Base-by-base conservation (phyloP, 2,888 invertebrate species). In the Chromoteleia sp. region DNA sequence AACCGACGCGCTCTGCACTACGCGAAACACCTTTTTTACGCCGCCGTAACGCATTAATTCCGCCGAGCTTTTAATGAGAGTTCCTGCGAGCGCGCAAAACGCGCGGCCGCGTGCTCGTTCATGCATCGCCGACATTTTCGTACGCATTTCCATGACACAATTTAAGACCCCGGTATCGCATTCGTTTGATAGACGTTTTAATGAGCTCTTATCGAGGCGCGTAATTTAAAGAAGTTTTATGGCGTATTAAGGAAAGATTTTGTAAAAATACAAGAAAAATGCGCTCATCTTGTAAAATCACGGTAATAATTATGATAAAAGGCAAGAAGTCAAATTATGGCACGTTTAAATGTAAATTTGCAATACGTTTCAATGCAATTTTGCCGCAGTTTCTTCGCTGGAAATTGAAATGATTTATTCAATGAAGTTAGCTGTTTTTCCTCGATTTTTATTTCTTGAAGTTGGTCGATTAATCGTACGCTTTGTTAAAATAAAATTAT, bases 1-100 rank as follows among this genome's bases (percentile, higher is more conserved):
- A 61, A 59, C 67, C 30, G 30, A 58, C 73, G 39, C 48, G 33
- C 33, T n/a, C 14, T 29, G 39, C 54, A 59, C 52, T 56, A 48
- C 52, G 45, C 45, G 36, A 70, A 54, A 58, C 50, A 14, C 65
- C 25, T 65, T 71, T 61, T 77, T 77, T 76, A 70, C 56, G 61
- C 54, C 15, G 56, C 41, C 14, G 39, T 48, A 56, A 65, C 43
- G 41, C 70, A 71, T 78, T 78, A 50, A 70, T 77, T 77, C 33
- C 41, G 30, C 25, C 30, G 50, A 63, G 50, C 65, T 56, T 71
- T 63, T 78, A 77, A 70, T 56, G 70, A 61, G 52, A 63, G 56
- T 73, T 63, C 17, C 33, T 41, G 21, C 41, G 39, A 58, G 25
- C 12, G 21, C 15, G 50, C 41, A 41, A 39, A 45, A 45, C n/a